Evolutionary conservation across 2,797 vertebrate genomes (phyloP), one percentile per base, ranked within the genome.

Genomic region (Aplochiton taeniatus): DNA sequence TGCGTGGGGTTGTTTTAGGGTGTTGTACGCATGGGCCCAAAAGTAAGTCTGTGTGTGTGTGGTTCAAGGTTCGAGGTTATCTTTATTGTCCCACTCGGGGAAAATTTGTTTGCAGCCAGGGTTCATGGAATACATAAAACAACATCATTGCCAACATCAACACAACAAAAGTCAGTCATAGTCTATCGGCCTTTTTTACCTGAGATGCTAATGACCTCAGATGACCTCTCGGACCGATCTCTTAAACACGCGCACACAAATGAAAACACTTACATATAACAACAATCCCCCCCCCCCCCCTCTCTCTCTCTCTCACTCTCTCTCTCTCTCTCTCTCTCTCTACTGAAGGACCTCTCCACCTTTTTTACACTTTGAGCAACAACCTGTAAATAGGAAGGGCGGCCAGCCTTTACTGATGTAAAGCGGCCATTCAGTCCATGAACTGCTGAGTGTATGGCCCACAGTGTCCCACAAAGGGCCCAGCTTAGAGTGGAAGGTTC

Each of bases 1-100:
- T 62, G 70, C 70, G 54, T 54, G 50, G 18, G 11, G 51, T 18
- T 57, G 43, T 54, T 49, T 49, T 19, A 63, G 58, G 68, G 52
- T 68, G 51, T 58, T 57, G 17, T 60, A 19, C 55, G 19, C 63
- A 11, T 61, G 45, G 46, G 44, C 19, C 12, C n/a, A 31, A 11
- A 11, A 47, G 44, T 1, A 11, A 12, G 43, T 9, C 11, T 1
- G 18, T n/a, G 1, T 1, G 9, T 43, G 48, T 59, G 42, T 46
- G 17, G n/a, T n/a, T n/a, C n/a, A n/a, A n/a, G n/a, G n/a, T n/a
- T n/a, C n/a, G n/a, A n/a, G n/a, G n/a, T n/a, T n/a, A n/a, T n/a
- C n/a, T n/a, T n/a, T n/a, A n/a, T n/a, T n/a, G n/a, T n/a, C n/a
- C n/a, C n/a, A n/a, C n/a, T n/a, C n/a, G n/a, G n/a, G n/a, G n/a